These are phyloP conservation scores for Apis cerana DNA, from an alignment of 1,140 invertebrate genomes.

Conservation along the genomic window DNA sequence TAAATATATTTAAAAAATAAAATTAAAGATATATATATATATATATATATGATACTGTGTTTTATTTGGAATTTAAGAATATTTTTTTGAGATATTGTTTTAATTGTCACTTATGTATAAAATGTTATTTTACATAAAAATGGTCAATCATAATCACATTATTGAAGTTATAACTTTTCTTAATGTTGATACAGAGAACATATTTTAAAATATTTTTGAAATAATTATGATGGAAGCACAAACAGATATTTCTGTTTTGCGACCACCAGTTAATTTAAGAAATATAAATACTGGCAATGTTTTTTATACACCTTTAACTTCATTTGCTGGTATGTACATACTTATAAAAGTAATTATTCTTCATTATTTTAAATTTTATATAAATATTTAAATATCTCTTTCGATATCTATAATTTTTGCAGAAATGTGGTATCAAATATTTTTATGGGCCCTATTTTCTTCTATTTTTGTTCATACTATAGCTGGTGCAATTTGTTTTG, in stretches of 20 bases:
- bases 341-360: constrained; percentile 21
- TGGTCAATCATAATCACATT: neutral
- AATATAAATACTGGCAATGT: constrained; percentile 57
- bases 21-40: no score
- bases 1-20: neutral
- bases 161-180: constrained; percentile 12
- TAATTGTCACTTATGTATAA: neutral
- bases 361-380: constrained; percentile 13
- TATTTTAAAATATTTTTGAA: constrained; percentile 7
- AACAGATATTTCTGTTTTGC: constrained; percentile 47
- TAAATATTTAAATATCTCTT: neutral
- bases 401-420: constrained; percentile 77
- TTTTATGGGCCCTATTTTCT: constrained; percentile 96
- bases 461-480: constrained; percentile 95
- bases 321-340: constrained; percentile 72
- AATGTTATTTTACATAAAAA: constrained; percentile 1
- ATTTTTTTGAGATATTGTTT: constrained; percentile 11
- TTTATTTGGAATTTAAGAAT: neutral
- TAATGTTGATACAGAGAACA: neutral
- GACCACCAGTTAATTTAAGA: constrained; percentile 51
- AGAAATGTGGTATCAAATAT: constrained; percentile 98
- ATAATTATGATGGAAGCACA: constrained; percentile 45
- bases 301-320: constrained; percentile 73
- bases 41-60: neutral
- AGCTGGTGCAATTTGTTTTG: constrained; percentile 94